These are phyloP conservation scores for Neodontobutis hainanensis DNA, from an alignment of 2,113 vertebrate genomes.

Conservation along the genomic window DNA sequence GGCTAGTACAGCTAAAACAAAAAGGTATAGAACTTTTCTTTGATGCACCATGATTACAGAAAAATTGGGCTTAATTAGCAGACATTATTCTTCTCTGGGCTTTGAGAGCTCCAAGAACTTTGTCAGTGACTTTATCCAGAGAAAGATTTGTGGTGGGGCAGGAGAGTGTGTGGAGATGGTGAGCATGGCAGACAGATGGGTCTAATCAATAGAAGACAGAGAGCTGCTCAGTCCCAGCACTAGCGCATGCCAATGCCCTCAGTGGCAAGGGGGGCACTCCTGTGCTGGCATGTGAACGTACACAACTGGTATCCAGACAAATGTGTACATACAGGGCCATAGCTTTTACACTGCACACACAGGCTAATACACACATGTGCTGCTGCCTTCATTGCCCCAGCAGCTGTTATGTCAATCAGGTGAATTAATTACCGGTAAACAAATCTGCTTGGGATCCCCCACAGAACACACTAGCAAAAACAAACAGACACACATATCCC, in stretches of 20 bases:
- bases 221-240: conserved; percentile 42
- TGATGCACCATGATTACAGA: conserved; percentile 3
- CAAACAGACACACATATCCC: conserved; percentile 37
- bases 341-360: conserved; percentile 29
- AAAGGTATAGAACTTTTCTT: conserved; percentile 35
- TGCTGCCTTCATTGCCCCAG: conserved; percentile 58
- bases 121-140: conserved; percentile 72
- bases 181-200: conserved; percentile 64
- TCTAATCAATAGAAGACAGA: conserved; percentile 66
- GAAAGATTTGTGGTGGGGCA: conserved; percentile 74
- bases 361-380: conserved; percentile 12
- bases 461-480: conserved; percentile 46
- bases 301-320: conserved; percentile 30
- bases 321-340: conserved; percentile 4
- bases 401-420: conserved; percentile 81
- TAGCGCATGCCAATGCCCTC: conserved; percentile 52
- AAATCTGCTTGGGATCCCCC: conserved; percentile 75
- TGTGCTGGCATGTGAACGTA: background rate
- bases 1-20: background rate
- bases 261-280: conserved; percentile 7
- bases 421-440: conserved; percentile 82
- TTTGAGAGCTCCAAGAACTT: conserved; percentile 70
- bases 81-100: conserved; percentile 29
- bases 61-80: background rate
- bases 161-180: conserved; percentile 62